phyloP scores from a whole-genome alignment of 2,797 vertebrate genomes.

The Eremophila alpestris region DNA sequence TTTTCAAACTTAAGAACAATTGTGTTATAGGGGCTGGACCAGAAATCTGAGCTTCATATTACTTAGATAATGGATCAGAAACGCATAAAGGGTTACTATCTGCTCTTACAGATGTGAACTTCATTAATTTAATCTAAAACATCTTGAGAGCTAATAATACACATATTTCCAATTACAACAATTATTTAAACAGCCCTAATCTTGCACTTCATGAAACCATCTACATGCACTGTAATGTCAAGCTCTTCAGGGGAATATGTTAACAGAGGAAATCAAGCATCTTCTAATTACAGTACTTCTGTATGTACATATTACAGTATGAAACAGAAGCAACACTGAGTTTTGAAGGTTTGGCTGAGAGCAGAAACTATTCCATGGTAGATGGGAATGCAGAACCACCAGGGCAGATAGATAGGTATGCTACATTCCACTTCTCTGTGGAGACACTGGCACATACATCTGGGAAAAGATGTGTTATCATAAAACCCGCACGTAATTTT shows the following conservation, averaged over 20 bases:
- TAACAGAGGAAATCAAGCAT: slow-evolving; percentile 18
- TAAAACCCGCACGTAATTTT: not conserved
- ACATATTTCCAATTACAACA: slow-evolving; percentile 61
- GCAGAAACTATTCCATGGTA: not conserved
- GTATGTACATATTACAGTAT: not conserved
- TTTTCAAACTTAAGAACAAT: not conserved
- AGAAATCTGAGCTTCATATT: not conserved
- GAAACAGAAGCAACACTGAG: slow-evolving; percentile 22
- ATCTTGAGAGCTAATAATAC: slow-evolving; percentile 61
- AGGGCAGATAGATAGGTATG: not conserved
- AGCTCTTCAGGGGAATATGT: slow-evolving; percentile 16
- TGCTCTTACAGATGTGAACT: slow-evolving; percentile 54
- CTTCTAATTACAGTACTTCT: slow-evolving; percentile 33
- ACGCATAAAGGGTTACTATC: slow-evolving; percentile 20
- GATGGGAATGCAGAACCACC: not conserved
- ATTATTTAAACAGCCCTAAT: slow-evolving; percentile 65
- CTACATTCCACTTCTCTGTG: not conserved
- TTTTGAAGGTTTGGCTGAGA: not conserved
- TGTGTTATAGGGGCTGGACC: not conserved
- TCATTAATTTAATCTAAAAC: slow-evolving; percentile 52
- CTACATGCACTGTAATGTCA: slow-evolving; percentile 37
- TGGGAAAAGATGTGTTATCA: not conserved
- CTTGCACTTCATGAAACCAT: slow-evolving; percentile 56
- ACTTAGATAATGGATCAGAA: not conserved
- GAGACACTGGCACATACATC: not conserved